Evolutionary conservation across 2,113 vertebrate species (phyloP).

Genomic region (Eulacestoma nigropectus): DNA sequence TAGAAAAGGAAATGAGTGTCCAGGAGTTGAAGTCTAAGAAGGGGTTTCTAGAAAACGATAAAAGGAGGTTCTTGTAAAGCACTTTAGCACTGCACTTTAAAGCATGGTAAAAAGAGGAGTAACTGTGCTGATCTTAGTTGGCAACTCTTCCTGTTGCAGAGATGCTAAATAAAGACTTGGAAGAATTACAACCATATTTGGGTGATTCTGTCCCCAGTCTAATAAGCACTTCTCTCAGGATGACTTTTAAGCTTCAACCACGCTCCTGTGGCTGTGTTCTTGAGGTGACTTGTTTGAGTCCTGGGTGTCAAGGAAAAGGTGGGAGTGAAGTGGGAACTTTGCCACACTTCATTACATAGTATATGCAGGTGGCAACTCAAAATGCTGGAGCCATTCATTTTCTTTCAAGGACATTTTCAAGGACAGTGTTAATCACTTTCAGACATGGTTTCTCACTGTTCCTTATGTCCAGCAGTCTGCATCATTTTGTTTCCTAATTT

Average conservation of each 20-base stretch:
- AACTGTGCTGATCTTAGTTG: background rate
- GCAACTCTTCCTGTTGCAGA: background rate
- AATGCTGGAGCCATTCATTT: background rate
- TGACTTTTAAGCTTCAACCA: background rate
- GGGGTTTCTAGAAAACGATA: background rate
- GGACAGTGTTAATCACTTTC: background rate
- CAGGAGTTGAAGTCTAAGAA: background rate
- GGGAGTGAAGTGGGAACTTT: background rate
- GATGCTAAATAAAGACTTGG: background rate
- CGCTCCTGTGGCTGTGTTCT: background rate
- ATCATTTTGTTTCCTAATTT: background rate
- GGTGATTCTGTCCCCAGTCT: background rate
- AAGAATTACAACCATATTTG: background rate
- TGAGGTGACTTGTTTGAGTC: background rate
- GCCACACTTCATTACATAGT: background rate
- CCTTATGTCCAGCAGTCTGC: background rate
- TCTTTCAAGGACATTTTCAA: constrained; percentile 27
- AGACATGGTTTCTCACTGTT: background rate
- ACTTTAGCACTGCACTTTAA: background rate
- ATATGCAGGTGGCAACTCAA: background rate
- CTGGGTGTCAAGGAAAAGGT: background rate
- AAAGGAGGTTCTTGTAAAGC: background rate
- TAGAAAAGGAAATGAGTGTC: background rate
- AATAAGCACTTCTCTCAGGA: background rate
- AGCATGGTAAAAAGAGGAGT: background rate